Evolutionary conservation across 2,797 vertebrate species (phyloP).

Genomic region (Odontamblyopus rebecca): DNA sequence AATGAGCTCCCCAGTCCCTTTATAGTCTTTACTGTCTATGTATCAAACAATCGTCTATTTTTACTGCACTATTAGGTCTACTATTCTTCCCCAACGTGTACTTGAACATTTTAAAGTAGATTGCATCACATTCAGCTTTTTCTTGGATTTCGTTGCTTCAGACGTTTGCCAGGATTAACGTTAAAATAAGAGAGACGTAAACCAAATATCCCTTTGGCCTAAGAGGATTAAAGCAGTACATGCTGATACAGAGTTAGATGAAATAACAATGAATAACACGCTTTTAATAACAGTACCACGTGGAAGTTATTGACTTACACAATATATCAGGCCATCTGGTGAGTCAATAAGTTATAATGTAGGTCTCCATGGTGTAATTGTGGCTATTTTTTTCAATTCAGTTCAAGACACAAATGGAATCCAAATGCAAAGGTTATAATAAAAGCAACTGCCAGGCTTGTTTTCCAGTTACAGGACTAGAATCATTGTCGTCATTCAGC

Average conservation of each 20-base stretch:
- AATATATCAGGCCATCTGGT: not conserved
- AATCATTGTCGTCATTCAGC: not conserved
- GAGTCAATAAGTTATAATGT: not conserved
- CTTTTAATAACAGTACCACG: conserved; percentile 1
- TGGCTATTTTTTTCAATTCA: too few relatives aligned
- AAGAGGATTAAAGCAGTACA: conserved; percentile 2
- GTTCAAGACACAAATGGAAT: not conserved
- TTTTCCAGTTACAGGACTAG: not conserved
- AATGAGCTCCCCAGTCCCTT: too few relatives aligned
- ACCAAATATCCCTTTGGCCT: conserved; percentile 1
- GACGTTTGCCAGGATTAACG: too few relatives aligned
- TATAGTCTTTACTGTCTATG: too few relatives aligned
- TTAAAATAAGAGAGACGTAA: not conserved
- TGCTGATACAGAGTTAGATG: not conserved
- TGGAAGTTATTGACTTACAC: not conserved
- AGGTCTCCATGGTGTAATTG: not conserved
- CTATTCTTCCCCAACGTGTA: too few relatives aligned
- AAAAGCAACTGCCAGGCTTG: not conserved
- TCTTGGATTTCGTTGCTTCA: too few relatives aligned
- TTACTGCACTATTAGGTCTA: too few relatives aligned
- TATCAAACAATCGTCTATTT: too few relatives aligned
- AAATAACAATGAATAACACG: conserved; percentile 4
- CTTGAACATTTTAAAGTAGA: too few relatives aligned
- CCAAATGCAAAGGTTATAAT: not conserved
- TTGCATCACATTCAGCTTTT: too few relatives aligned